Percentiles rank a stretch among this genome's conserved stretches.
Conservation (phyloP, 64 coral and sea anemone species). For the Pocillopora damicornis region DNA sequence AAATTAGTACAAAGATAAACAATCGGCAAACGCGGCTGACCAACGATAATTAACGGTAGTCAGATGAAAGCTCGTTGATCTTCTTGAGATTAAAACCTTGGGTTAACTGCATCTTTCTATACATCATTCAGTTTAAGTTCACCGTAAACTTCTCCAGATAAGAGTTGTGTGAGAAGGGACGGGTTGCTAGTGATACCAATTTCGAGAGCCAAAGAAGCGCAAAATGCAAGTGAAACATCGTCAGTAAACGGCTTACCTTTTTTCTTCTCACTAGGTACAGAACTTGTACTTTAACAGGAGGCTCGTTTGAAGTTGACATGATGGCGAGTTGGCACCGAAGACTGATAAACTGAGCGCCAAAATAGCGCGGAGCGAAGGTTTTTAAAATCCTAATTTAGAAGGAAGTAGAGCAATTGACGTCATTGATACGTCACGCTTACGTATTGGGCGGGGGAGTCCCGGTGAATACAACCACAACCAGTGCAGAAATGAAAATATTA, state of each 20-base stretch:
- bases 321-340: neutral
- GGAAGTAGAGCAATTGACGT: constrained; percentile 16
- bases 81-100: too few relatives aligned
- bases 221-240: neutral
- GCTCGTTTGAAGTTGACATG: neutral
- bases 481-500: too few relatives aligned
- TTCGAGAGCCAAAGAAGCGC: neutral
- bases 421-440: neutral
- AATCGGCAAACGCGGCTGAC: too few relatives aligned
- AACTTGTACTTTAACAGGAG: neutral
- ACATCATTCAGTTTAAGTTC: too few relatives aligned
- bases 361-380: neutral
- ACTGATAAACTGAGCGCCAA: neutral
- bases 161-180: neutral
- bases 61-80: too few relatives aligned
- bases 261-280: neutral
- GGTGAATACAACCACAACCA: neutral
- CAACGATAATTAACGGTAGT: too few relatives aligned
- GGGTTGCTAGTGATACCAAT: neutral
- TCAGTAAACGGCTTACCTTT: neutral
- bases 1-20: too few relatives aligned
- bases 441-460: constrained; percentile 20
- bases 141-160: too few relatives aligned
- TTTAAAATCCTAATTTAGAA: neutral
- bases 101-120: too few relatives aligned